Evolutionary conservation across 2,113 vertebrate species (phyloP), one percentile per base, ranked within the genome.

Genomic region (Octodon degus): DNA sequence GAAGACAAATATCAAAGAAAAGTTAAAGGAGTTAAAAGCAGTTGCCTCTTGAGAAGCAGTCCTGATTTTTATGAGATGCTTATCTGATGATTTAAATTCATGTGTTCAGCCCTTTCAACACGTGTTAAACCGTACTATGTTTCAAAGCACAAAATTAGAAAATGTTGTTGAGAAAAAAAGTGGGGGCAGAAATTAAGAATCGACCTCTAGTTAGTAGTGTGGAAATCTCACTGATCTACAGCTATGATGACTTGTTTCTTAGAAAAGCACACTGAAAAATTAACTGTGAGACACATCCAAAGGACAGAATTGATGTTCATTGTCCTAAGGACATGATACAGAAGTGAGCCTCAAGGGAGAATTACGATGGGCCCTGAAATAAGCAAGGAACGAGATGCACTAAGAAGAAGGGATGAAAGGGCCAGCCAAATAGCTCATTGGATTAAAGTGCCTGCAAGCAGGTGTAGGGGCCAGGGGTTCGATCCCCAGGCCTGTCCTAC

Each of bases 91-190:
- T 37, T 63, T 90, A 37, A 87, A 70, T 81, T 37, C 30, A 19
- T 2, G 3, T 83, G 60, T 53, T 65, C 83, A 32, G n/a, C 25
- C 6, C 11, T 27, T 58, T 87, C n/a, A 83, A 82, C 40, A 43
- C 7, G 25, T 60, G 50, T 50, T 67, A 90, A 88, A 30, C 27
- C 8, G 12, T 13, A 76, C 20, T 60, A 89, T 19, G 86, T 93
- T 93, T 91, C 86, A 25, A 92, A 93, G 68, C 6, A 86, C 27
- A 91, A 95, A 97, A 85, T 67, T 53, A 94, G 88, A 68, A 93
- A 87, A 70, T 47, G 55, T 0, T 92, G 30, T 47, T 68, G 77
- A 37, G 47, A 11, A 72, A 85, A 50, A 67, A 77, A 14, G 55
- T 17, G 27, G 32, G 82, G 58, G n/a, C 53, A 85, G 95, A 95